Evolutionary conservation across 2,113 vertebrate species (phyloP).

Genomic region (Cyanistes caeruleus): DNA sequence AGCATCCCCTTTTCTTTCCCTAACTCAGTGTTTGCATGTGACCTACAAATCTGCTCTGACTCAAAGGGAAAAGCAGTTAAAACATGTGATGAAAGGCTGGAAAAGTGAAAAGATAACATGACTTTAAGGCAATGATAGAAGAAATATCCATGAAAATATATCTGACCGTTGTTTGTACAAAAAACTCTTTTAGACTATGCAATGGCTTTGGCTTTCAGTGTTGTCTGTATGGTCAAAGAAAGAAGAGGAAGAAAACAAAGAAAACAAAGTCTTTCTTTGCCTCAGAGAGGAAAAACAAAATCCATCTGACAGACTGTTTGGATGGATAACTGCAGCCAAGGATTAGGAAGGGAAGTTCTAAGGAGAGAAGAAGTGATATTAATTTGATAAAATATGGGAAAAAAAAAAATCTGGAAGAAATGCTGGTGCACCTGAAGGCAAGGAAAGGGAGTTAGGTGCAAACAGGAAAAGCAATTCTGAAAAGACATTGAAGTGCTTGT

Average conservation of each 20-base stretch:
- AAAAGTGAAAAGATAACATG: not conserved
- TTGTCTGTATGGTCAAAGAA: not conserved
- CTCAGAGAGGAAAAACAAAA: not conserved
- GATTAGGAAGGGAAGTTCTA: not conserved
- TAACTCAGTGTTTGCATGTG: fast-evolving
- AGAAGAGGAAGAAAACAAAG: not conserved
- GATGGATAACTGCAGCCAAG: not conserved
- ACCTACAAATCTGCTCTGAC: not conserved
- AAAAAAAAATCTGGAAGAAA: not conserved
- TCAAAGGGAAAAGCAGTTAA: not conserved
- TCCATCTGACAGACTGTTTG: not conserved
- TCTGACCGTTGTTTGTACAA: not conserved
- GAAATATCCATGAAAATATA: not conserved
- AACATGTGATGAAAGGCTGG: not conserved
- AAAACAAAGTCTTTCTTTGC: not conserved
- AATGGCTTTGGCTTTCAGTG: not conserved
- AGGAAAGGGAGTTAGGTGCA: not conserved
- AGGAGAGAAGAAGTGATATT: not conserved
- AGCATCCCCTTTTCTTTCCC: not conserved
- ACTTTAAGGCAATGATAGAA: not conserved
- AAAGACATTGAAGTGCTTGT: not conserved
- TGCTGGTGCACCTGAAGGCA: not conserved
- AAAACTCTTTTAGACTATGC: not conserved
- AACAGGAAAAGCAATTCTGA: not conserved
- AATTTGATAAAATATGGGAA: not conserved